Evolutionary conservation across 2,797 vertebrate genomes (phyloP).

Genomic region (Danio tinwini): DNA sequence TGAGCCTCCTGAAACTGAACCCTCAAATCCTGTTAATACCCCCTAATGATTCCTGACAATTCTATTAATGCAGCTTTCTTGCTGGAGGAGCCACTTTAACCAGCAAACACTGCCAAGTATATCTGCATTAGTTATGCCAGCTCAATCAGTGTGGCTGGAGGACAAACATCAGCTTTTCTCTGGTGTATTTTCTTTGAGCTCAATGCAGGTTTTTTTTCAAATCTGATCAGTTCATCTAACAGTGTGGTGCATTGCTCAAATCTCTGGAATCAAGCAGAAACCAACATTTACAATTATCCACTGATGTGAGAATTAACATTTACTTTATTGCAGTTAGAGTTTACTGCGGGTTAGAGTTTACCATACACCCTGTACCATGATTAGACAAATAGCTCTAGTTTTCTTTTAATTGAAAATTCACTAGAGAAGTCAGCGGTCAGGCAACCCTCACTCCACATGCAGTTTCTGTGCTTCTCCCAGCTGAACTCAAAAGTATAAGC

Average conservation of each 20-base stretch:
- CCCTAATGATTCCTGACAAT: constrained; percentile 17
- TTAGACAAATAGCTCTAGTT: too few species aligned
- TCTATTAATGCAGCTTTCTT: constrained; percentile 1
- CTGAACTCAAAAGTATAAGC: too few species aligned
- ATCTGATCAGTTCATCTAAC: background rate
- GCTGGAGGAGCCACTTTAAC: background rate
- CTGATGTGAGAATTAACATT: too few species aligned
- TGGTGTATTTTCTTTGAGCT: background rate
- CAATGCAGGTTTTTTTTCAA: background rate
- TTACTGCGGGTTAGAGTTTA: too few species aligned
- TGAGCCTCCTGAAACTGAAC: background rate
- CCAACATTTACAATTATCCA: too few species aligned
- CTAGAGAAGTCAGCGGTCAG: too few species aligned
- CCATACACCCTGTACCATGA: too few species aligned
- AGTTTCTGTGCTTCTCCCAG: too few species aligned
- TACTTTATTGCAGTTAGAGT: too few species aligned
- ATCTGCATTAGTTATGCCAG: background rate
- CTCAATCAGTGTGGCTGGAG: background rate
- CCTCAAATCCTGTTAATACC: constrained; percentile 20
- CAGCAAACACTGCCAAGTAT: background rate
- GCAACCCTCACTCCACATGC: too few species aligned
- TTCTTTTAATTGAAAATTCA: too few species aligned
- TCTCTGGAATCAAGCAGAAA: background rate
- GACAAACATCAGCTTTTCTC: background rate
- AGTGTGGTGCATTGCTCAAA: background rate